A percentile compares a stretch with the other conserved stretches of the same genome.
Conservation (phyloP, 2,888 invertebrate species). For the Acanthoscelides obtectus region DNA sequence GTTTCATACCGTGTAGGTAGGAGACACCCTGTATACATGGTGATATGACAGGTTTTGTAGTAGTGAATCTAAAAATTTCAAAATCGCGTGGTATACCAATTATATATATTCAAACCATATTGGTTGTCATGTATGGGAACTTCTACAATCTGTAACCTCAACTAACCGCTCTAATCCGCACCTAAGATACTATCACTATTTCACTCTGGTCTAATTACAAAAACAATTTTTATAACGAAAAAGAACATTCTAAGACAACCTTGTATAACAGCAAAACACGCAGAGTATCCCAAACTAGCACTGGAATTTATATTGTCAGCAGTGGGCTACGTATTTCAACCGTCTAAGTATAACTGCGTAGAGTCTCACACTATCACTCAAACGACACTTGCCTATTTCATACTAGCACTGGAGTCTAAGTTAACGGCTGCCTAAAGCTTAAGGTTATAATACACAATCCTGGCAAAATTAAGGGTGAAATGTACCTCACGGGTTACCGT, state of each 20-base stretch:
- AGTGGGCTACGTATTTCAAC: neutral
- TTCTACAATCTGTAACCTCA: neutral
- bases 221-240: neutral
- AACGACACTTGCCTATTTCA: constrained; percentile 7
- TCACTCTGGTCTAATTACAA: constrained; percentile 5
- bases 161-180: constrained; percentile 5
- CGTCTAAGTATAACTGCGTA: neutral
- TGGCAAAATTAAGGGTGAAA: constrained; percentile 2
- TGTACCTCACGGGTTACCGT: constrained; percentile 87
- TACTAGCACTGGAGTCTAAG: constrained; percentile 7
- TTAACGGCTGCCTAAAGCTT: constrained; percentile 6
- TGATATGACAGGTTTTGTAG: too few species aligned
- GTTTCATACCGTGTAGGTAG: too few species aligned
- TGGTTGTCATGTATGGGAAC: neutral
- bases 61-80: too few species aligned
- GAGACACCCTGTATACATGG: too few species aligned
- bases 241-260: neutral
- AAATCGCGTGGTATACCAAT: too few species aligned
- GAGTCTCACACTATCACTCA: neutral
- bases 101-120: too few species aligned
- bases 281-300: neutral
- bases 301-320: neutral
- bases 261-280: neutral
- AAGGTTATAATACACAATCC: constrained; percentile 8
- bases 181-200: constrained; percentile 1